Evolutionary conservation across 2,797 vertebrate genomes (phyloP).

Genomic region (Coilia nasus): DNA sequence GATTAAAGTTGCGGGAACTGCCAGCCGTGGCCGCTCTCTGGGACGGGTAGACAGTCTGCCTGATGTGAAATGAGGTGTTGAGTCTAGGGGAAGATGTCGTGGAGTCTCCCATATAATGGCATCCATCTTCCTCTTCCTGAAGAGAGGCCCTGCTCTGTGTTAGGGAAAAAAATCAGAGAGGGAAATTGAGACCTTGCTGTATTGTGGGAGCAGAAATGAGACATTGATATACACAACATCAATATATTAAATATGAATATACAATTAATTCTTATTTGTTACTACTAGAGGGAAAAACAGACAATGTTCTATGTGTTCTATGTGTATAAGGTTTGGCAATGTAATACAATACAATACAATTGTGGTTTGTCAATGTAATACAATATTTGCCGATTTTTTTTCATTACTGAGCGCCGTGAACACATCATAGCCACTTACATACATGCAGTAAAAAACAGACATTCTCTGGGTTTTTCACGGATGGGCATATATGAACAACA

Average conservation of each 20-base stretch:
- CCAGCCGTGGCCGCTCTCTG: slow-evolving; percentile 38
- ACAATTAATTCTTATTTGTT: no score
- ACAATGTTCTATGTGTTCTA: not conserved
- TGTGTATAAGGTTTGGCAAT: not conserved
- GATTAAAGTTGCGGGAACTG: slow-evolving; percentile 37
- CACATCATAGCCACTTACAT: no score
- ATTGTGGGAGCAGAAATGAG: not conserved
- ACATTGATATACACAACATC: not conserved
- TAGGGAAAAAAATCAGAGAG: slow-evolving; percentile 14
- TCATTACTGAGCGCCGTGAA: not conserved
- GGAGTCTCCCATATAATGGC: slow-evolving; percentile 62
- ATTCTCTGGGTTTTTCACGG: no score
- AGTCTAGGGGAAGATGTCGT: slow-evolving; percentile 66
- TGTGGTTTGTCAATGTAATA: no score
- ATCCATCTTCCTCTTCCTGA: slow-evolving; percentile 63
- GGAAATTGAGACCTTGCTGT: not conserved
- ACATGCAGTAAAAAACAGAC: no score
- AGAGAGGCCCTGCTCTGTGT: slow-evolving; percentile 66
- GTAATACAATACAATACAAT: no score
- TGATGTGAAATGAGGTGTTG: slow-evolving; percentile 69
- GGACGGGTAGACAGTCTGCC: slow-evolving; percentile 69
- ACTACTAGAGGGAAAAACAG: not conserved
- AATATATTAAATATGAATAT: no score
- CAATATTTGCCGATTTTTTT: no score
- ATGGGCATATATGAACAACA: no score